These are phyloP conservation scores for Puffinus mauretanicus DNA, from an alignment of 2,113 vertebrate genomes.

Conservation along the genomic window DNA sequence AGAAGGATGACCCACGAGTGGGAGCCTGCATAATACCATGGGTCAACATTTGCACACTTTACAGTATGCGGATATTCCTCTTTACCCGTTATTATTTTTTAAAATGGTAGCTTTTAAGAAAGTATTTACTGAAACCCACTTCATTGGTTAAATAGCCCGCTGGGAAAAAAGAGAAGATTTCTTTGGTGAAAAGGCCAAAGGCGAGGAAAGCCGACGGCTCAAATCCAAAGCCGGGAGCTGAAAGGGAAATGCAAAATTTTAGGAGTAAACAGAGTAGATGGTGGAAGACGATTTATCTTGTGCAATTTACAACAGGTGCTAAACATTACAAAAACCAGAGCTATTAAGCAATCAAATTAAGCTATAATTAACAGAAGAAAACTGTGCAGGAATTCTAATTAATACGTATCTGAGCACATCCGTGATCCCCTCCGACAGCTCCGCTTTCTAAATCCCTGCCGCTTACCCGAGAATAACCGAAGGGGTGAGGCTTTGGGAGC, in stretches of 20 bases:
- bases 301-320: conserved; percentile 86
- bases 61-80: conserved; percentile 5
- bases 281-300: conserved; percentile 79
- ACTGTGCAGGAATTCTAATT: conserved; percentile 85
- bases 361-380: conserved; percentile 84
- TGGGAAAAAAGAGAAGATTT: neutral
- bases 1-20: conserved; percentile 61
- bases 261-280: conserved; percentile 72
- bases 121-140: conserved; percentile 68
- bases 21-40: conserved; percentile 61
- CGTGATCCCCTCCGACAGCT: conserved; percentile 68
- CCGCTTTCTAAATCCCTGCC: conserved; percentile 39
- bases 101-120: neutral
- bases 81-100: conserved; percentile 14
- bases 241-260: conserved; percentile 73
- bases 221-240: conserved; percentile 39
- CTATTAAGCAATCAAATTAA: conserved; percentile 87
- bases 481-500: conserved; percentile 16
- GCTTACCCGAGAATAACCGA: conserved; percentile 1
- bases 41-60: conserved; percentile 64
- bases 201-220: conserved; percentile 21
- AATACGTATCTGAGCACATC: conserved; percentile 78
- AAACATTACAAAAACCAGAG: conserved; percentile 81
- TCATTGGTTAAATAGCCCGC: conserved; percentile 44
- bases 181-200: conserved; percentile 62